Conservation (phyloP, 2,113 vertebrate genomes). For the Saguinus midas region DNA sequence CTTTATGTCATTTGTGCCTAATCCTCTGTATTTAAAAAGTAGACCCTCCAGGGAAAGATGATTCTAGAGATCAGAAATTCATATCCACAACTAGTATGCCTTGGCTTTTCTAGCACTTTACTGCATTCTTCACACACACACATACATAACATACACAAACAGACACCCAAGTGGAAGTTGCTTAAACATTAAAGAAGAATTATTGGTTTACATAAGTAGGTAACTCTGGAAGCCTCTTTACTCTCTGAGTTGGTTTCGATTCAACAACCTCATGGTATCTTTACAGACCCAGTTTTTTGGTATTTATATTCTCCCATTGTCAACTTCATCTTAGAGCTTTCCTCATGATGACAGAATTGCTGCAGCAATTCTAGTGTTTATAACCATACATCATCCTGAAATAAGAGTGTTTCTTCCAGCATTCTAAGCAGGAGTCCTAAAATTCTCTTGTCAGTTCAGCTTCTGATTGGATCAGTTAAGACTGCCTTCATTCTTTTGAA, state of each 20-base stretch:
- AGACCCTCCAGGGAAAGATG: background rate
- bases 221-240: background rate
- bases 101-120: background rate
- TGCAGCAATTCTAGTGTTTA: background rate
- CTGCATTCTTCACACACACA: background rate
- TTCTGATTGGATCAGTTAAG: background rate
- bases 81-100: background rate
- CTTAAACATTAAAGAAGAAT: background rate
- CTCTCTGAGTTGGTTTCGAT: background rate
- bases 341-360: background rate
- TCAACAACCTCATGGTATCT: background rate
- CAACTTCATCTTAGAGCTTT: background rate
- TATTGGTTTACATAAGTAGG: background rate
- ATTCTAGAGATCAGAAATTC: background rate
- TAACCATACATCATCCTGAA: background rate
- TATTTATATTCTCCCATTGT: background rate
- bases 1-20: background rate
- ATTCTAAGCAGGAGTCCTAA: background rate
- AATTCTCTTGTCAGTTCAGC: background rate
- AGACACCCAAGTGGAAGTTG: background rate
- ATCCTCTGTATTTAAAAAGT: background rate
- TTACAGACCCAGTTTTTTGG: background rate
- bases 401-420: background rate
- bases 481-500: background rate
- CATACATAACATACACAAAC: background rate